phyloP scores from a whole-genome alignment of 2,888 invertebrate genomes.

The Leistus spinibarbis region DNA sequence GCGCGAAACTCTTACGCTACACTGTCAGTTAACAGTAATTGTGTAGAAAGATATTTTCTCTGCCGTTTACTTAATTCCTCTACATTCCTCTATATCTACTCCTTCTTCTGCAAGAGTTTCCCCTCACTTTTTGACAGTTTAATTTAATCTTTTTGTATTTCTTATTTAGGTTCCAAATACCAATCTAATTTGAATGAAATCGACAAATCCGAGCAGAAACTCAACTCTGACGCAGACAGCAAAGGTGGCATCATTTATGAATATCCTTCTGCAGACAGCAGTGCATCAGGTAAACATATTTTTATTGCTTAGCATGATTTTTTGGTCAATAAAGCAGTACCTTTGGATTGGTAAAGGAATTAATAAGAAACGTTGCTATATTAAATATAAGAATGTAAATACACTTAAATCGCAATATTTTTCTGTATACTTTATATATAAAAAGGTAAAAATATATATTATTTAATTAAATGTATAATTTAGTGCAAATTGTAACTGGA shows the following conservation, averaged over 20 bases:
- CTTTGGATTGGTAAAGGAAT: too few relatives aligned
- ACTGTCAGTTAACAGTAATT: neutral
- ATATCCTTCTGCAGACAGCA: slow-evolving; percentile 59
- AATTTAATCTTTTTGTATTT: slow-evolving; percentile 42
- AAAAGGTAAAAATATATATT: too few relatives aligned
- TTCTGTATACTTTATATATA: too few relatives aligned
- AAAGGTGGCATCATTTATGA: slow-evolving; percentile 64
- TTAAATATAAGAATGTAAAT: too few relatives aligned
- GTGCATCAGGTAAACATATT: slow-evolving; percentile 28
- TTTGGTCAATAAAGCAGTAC: too few relatives aligned
- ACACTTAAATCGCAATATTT: too few relatives aligned
- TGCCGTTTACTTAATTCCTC: neutral
- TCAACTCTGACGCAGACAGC: slow-evolving; percentile 57
- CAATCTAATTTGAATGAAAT: slow-evolving; percentile 78
- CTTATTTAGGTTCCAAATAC: slow-evolving; percentile 72
- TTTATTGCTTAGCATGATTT: too few relatives aligned
- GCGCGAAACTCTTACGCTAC: neutral
- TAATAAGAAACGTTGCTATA: too few relatives aligned
- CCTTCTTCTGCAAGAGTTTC: neutral
- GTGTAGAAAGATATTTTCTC: neutral
- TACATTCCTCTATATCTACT: neutral
- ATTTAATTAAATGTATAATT: too few relatives aligned
- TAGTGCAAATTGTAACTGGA: neutral
- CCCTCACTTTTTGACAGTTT: neutral
- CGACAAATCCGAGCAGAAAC: slow-evolving; percentile 80